A percentile compares a stretch with the other conserved stretches of the same genome.
Evolutionary conservation across 2,113 vertebrate species (phyloP).

Genomic region (Neopipo cinnamomea): DNA sequence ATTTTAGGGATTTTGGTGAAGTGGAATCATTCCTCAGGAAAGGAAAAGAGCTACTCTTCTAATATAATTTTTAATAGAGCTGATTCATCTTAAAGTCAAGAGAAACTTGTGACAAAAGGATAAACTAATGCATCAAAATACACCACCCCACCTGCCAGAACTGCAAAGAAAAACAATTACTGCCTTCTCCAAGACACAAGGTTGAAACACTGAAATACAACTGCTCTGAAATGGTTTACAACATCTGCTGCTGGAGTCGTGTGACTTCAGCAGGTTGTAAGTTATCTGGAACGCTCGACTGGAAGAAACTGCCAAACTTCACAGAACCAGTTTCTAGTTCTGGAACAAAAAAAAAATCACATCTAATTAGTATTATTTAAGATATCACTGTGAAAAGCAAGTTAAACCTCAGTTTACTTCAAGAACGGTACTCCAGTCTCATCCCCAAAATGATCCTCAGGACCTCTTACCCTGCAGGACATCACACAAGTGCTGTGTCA

Average conservation of each 20-base stretch:
- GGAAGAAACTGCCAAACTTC: neutral
- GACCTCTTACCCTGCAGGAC: too few species aligned
- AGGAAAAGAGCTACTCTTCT: neutral
- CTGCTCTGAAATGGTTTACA: neutral
- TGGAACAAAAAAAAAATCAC: neutral
- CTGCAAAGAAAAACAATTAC: neutral
- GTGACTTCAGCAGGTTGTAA: neutral
- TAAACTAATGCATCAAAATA: neutral
- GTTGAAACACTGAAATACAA: neutral
- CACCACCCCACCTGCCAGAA: neutral
- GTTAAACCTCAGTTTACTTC: neutral
- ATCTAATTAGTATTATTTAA: neutral
- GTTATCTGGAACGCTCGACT: neutral
- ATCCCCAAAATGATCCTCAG: neutral
- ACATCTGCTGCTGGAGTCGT: neutral
- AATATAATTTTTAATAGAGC: neutral
- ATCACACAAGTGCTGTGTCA: accelerated
- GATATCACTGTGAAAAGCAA: neutral
- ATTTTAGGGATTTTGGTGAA: neutral
- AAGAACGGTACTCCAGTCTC: accelerated
- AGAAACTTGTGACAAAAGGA: neutral
- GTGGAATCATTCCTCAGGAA: neutral
- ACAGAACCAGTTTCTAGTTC: neutral
- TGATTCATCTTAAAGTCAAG: neutral
- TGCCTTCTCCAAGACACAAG: neutral